phyloP scores from a whole-genome alignment of 2,888 invertebrate genomes.

The Andrena camellia region DNA sequence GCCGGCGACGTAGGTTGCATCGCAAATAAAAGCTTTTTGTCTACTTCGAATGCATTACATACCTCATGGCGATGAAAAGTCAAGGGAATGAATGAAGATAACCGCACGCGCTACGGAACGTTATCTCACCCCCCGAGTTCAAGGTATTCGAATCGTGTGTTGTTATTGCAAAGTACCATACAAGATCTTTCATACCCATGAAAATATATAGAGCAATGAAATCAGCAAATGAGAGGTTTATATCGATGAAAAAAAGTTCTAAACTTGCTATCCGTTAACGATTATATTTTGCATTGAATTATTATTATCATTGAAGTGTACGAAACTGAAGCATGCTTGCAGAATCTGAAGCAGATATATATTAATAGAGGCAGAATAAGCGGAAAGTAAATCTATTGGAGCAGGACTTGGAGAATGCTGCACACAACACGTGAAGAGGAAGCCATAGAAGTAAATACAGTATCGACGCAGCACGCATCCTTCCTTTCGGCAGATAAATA shows the following conservation, averaged over 20 bases:
- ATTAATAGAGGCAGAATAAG: too few relatives aligned
- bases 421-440: conserved; percentile 32
- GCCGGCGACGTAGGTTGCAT: conserved; percentile 24
- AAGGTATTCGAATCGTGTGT: conserved; percentile 47
- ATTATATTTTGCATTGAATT: too few relatives aligned
- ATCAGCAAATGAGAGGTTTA: too few relatives aligned
- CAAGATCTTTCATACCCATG: background rate
- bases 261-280: too few relatives aligned
- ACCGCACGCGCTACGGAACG: conserved; percentile 54
- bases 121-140: conserved; percentile 54
- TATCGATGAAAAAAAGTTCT: too few relatives aligned
- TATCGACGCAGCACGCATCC: conserved; percentile 59
- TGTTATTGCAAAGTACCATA: conserved; percentile 49
- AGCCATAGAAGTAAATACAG: conserved; percentile 25
- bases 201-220: background rate
- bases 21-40: conserved; percentile 49
- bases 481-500: conserved; percentile 65
- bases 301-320: too few relatives aligned
- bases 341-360: too few relatives aligned
- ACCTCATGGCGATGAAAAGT: conserved; percentile 65
- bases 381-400: background rate
- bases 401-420: background rate
- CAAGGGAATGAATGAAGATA: conserved; percentile 67
- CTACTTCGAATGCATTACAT: conserved; percentile 45
- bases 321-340: too few relatives aligned